These are phyloP conservation scores for Branchinecta lindahli DNA, from an alignment of 1,140 invertebrate genomes.

Conservation along the genomic window DNA sequence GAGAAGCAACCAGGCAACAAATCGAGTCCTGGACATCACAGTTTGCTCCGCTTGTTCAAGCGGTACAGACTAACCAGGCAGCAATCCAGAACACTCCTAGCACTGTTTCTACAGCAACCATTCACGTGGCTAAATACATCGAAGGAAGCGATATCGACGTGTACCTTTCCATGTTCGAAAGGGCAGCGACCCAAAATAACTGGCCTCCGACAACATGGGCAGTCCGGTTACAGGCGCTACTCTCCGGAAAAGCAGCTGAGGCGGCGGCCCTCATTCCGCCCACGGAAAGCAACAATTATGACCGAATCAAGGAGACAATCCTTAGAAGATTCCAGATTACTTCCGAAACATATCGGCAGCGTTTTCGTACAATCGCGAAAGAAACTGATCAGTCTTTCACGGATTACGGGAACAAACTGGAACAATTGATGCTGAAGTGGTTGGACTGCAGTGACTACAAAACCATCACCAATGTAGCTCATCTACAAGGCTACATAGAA, in stretches of 20 bases:
- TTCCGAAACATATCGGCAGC: neutral
- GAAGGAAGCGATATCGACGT: neutral
- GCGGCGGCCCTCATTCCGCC: neutral
- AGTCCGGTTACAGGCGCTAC: neutral
- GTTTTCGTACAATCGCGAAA: neutral
- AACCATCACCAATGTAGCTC: neutral
- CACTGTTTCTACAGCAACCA: neutral
- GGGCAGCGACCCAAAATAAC: neutral
- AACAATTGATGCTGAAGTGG: neutral
- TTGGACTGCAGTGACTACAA: neutral
- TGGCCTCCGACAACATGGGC: neutral
- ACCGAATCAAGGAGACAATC: too few species aligned
- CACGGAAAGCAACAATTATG: neutral
- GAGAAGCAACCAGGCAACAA: too few species aligned
- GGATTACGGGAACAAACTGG: neutral
- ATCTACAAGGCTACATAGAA: neutral
- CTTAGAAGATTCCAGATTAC: neutral
- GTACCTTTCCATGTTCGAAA: neutral
- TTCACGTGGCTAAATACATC: neutral
- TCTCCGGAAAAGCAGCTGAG: neutral
- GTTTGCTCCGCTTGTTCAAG: neutral
- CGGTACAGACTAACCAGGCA: neutral
- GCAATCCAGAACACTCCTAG: neutral
- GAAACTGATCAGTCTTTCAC: conserved; percentile 6
- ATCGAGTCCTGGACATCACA: too few species aligned